phyloP scores from a whole-genome alignment of 2,113 vertebrate genomes.

The Pristiophorus japonicus region DNA sequence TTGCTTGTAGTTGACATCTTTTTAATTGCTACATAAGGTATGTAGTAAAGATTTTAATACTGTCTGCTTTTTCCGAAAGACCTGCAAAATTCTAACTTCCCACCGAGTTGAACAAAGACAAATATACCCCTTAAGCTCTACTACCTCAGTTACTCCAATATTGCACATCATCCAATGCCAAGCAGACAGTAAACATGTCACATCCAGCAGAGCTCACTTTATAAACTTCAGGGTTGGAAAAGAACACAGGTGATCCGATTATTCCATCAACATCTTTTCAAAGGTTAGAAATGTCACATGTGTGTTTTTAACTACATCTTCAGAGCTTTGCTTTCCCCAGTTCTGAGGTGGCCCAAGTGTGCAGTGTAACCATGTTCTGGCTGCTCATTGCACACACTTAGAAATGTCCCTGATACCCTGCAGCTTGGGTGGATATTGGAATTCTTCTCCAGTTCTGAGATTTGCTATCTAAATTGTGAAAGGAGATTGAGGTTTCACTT shows the following conservation, averaged over 20 bases:
- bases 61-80: not conserved
- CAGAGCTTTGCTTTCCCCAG: not conserved
- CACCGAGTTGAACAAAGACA: too few species aligned
- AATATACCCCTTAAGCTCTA: not conserved
- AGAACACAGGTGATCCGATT: not conserved
- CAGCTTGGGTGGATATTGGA: not conserved
- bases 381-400: too few species aligned
- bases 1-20: not conserved
- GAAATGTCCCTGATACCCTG: not conserved
- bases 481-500: not conserved
- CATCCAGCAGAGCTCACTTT: not conserved
- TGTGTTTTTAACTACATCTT: not conserved
- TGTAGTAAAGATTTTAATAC: not conserved
- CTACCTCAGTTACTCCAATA: not conserved
- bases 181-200: not conserved
- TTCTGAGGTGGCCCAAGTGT: not conserved
- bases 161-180: too few species aligned
- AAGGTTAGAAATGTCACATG: not conserved
- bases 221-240: not conserved
- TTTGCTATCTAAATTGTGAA: not conserved
- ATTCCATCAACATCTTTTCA: not conserved
- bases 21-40: not conserved
- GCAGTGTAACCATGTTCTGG: not conserved
- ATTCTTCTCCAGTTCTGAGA: not conserved
- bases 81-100: not conserved